Evolutionary conservation across 2,113 vertebrate genomes (phyloP), one percentile per base, ranked within the genome.

Genomic region (Trachemys scripta): DNA sequence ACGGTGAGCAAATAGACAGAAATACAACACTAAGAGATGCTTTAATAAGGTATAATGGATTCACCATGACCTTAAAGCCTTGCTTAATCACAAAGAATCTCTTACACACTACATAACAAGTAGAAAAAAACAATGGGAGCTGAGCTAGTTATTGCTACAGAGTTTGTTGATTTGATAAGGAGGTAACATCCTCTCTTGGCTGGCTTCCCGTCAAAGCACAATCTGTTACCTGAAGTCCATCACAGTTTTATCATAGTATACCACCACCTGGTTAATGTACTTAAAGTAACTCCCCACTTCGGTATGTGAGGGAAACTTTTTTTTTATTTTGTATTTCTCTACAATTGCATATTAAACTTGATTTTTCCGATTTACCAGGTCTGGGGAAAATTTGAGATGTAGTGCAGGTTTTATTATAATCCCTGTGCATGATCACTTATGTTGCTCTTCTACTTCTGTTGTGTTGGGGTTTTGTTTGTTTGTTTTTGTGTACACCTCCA

Each of bases 321-420:
- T 86, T 45, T 45, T 86, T 45, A 4, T 87, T 51, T 56, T 86
- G 9, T 82, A 81, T 80, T 16, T 88, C 27, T 81, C 27, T 50
- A 1, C 0, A 0, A 8, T 83, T 84, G 6, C 72, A 38, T 65
- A 78, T 25, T 69, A 85, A 45, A 50, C 1, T 2, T 45, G 17
- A 25, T 65, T 91, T 94, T 95, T 38, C 53, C 69, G 49, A 29
- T 27, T 45, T 2, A 78, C 59, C 88, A 84, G 53, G 49, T 10
- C 27, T 80, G 24, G 13, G 83, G 31, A 69, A 85, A 38, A 25
- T 29, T 19, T 90, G 80, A 72, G 31, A 4, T 22, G 24, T 82
- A 9, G 29, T 4, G 0, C 76, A 49, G 29, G 4, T 78, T 94
- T 94, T 29, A 62, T 62, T 62, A 62, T 35, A 16, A 62, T 59